Evolutionary conservation across 2,888 invertebrate genomes (phyloP).

Genomic region (Leistus spinibarbis): DNA sequence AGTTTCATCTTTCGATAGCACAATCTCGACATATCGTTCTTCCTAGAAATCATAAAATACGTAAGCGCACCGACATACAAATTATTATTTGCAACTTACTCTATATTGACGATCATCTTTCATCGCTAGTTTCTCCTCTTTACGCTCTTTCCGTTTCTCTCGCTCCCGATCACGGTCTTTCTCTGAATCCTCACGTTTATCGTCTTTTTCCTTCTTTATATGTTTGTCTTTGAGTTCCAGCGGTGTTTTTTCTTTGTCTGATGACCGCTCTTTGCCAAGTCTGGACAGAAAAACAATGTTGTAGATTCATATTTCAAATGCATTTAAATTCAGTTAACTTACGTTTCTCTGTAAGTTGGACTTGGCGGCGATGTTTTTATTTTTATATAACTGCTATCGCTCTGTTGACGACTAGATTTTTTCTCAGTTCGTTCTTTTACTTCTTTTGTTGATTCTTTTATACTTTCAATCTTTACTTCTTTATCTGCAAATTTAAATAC

Average conservation of each 20-base stretch:
- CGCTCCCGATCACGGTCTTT: constrained; percentile 70
- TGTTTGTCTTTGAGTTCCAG: constrained; percentile 59
- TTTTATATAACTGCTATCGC: constrained; percentile 45
- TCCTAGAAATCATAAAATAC: constrained; percentile 54
- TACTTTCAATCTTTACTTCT: constrained; percentile 33
- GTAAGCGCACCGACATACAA: constrained; percentile 1
- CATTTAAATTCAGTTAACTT: constrained; percentile 36
- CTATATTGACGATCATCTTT: constrained; percentile 54
- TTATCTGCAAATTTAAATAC: constrained; percentile 21
- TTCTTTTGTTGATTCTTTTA: constrained; percentile 43
- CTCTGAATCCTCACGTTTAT: constrained; percentile 59
- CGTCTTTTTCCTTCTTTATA: constrained; percentile 61
- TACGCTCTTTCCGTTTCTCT: constrained; percentile 63
- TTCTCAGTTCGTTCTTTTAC: constrained; percentile 50
- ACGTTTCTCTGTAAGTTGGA: constrained; percentile 47
- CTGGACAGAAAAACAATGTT: constrained; percentile 22
- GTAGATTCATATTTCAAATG: neutral
- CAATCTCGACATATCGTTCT: constrained; percentile 59
- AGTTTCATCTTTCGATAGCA: constrained; percentile 54
- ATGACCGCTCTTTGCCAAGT: constrained; percentile 52
- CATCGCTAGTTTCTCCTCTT: constrained; percentile 55
- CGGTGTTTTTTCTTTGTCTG: constrained; percentile 54
- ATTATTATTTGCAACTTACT: constrained; percentile 46
- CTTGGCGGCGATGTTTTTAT: constrained; percentile 46
- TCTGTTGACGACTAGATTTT: constrained; percentile 45